Evolutionary conservation across 92 coral and sea anemone genomes (phyloP), one percentile per base, ranked within the genome.

Genomic region (Epizoanthus rinbou): DNA sequence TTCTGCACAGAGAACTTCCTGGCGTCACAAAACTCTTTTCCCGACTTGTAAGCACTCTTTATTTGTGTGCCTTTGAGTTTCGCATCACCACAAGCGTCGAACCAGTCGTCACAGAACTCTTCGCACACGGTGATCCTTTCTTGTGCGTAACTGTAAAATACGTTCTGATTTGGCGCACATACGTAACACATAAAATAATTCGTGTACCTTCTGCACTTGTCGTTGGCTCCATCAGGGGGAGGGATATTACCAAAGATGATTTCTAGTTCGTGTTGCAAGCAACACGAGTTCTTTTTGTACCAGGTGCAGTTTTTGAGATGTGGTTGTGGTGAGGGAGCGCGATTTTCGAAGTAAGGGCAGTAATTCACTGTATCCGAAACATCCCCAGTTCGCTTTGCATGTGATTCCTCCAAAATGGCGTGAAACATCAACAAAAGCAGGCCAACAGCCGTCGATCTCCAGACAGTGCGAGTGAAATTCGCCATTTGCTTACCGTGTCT

Each of bases 341-440:
- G 93, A 70, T 97, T 97, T 78, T 92, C 86, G 78, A 97, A 94
- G 72, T 97, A 97, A 3, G 99, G 99, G 33, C 99, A 96, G 70
- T 91, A 96, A 43, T 96, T 91, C 62, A 76, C 43, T 7, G 21
- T 19, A 13, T 43, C 63, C 17, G 17, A 19, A 69, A 23, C 57
- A 13, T 59, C 63, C 24, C 59, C 73, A 4, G 69, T 41, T 18
- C 7, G 28, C 53, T 35, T 28, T 15, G 69, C 69, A 35, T 76
- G 81, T 59, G 81, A 76, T 54, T 60, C 67, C 13, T 33, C 11
- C n/a, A 21, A n/a, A 17, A 58, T 58, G 57, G 57, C 37, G 56
- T 35, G 31, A 19, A 60, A 58, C 56, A 53, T 19, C 81, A 76
- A 76, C 57, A 59, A 59, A n/a, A 76, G 68, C 23, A 76, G 45